phyloP scores from a whole-genome alignment of 2,888 invertebrate species.

The Chloroclystis v-ata region DNA sequence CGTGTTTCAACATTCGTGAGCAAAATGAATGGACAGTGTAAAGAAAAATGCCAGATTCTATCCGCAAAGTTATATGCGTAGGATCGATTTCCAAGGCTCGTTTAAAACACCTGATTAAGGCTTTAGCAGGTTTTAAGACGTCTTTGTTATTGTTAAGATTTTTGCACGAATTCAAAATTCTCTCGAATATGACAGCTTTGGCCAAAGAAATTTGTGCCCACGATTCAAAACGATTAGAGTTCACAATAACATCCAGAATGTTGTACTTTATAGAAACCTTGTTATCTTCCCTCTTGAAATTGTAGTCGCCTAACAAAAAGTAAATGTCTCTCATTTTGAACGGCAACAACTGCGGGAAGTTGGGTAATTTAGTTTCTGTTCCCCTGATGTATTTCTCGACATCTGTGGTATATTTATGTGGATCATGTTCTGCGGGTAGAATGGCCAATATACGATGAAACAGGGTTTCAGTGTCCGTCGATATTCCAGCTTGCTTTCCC shows the following conservation, averaged over 20 bases:
- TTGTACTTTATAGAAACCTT: slow-evolving; percentile 88
- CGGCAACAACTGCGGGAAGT: slow-evolving; percentile 72
- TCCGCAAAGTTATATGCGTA: slow-evolving; percentile 87
- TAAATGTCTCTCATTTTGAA: slow-evolving; percentile 85
- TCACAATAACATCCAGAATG: slow-evolving; percentile 88
- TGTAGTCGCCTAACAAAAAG: slow-evolving; percentile 94
- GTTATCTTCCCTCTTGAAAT: slow-evolving; percentile 91
- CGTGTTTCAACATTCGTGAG: slow-evolving; percentile 90
- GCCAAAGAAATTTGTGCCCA: slow-evolving; percentile 95
- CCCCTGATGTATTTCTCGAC: slow-evolving; percentile 84
- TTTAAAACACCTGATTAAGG: slow-evolving; percentile 88
- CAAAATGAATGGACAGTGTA: slow-evolving; percentile 94
- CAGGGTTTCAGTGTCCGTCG: slow-evolving; percentile 87
- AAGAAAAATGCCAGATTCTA: slow-evolving; percentile 93
- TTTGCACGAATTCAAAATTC: slow-evolving; percentile 86
- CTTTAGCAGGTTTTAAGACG: slow-evolving; percentile 82
- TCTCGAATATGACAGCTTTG: slow-evolving; percentile 86
- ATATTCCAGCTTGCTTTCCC: slow-evolving; percentile 85
- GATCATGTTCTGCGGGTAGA: slow-evolving; percentile 83
- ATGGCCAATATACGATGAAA: slow-evolving; percentile 83
- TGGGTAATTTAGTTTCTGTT: slow-evolving; percentile 73
- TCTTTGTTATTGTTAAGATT: slow-evolving; percentile 79
- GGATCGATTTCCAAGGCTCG: slow-evolving; percentile 87
- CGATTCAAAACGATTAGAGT: slow-evolving; percentile 89
- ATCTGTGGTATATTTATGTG: slow-evolving; percentile 79